Conservation (phyloP, 2,113 vertebrate genomes). For the Pachypanchax playfairii region DNA sequence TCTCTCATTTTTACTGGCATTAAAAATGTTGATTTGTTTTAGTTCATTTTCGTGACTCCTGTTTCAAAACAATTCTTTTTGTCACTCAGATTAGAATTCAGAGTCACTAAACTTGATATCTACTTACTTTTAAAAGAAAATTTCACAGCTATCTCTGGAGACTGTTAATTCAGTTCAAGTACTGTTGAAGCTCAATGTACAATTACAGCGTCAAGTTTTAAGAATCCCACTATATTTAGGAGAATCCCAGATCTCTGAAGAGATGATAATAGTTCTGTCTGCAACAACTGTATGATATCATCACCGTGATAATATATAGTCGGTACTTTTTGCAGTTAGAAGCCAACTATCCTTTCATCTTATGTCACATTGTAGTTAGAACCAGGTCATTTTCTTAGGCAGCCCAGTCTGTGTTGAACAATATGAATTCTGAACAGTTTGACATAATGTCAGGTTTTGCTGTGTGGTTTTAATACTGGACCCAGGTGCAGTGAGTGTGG, state of each 20-base stretch:
- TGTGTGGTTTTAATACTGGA: too few species aligned
- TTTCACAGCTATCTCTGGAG: slow-evolving; percentile 8
- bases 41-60: slow-evolving; percentile 11
- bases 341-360: slow-evolving; percentile 9
- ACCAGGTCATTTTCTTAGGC: slow-evolving; percentile 1
- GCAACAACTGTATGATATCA: background rate
- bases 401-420: slow-evolving; percentile 5
- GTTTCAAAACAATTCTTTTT: slow-evolving; percentile 16
- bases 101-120: background rate
- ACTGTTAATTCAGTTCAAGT: slow-evolving; percentile 11
- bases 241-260: slow-evolving; percentile 18
- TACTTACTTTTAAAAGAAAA: background rate
- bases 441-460: slow-evolving; percentile 19
- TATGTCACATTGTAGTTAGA: slow-evolving; percentile 3
- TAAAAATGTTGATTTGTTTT: slow-evolving; percentile 44
- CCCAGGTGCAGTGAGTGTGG: too few species aligned
- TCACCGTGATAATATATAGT: slow-evolving; percentile 24
- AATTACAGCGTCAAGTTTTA: slow-evolving; percentile 41
- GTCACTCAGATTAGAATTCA: background rate
- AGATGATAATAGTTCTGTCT: slow-evolving; percentile 14
- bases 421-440: slow-evolving; percentile 35
- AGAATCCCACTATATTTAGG: slow-evolving; percentile 13
- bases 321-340: background rate
- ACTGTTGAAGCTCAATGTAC: slow-evolving; percentile 26
- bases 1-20: slow-evolving; percentile 33